phyloP scores from a whole-genome alignment of 2,888 invertebrate species.

The Parasteatoda lunata region DNA sequence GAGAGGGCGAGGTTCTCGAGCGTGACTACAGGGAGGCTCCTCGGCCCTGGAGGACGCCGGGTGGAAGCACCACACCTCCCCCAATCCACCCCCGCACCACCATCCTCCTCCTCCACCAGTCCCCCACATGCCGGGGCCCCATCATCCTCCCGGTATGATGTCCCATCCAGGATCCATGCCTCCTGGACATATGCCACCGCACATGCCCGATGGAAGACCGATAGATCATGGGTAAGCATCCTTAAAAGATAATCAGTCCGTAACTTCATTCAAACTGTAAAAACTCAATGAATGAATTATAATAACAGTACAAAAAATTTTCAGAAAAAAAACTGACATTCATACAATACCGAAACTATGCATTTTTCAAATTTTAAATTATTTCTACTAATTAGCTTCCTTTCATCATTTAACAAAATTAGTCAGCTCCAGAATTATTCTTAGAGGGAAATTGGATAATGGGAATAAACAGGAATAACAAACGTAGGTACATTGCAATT shows the following conservation, averaged over 20 bases:
- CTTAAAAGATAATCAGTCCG: neutral
- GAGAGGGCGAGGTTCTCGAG: constrained; percentile 64
- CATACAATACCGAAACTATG: too few species aligned
- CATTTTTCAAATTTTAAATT: too few species aligned
- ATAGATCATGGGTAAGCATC: constrained; percentile 63
- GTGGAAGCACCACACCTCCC: constrained; percentile 59
- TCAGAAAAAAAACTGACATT: too few species aligned
- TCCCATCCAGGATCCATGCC: constrained; percentile 47
- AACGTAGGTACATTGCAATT: too few species aligned
- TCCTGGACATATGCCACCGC: constrained; percentile 51
- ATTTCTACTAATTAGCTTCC: too few species aligned
- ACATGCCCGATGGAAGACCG: constrained; percentile 64
- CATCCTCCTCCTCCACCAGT: constrained; percentile 42
- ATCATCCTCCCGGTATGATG: constrained; percentile 35
- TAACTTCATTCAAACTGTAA: too few species aligned
- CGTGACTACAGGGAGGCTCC: constrained; percentile 69
- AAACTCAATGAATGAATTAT: too few species aligned
- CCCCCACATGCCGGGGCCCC: constrained; percentile 41
- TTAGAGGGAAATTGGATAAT: too few species aligned
- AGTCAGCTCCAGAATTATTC: too few species aligned
- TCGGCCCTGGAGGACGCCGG: constrained; percentile 69
- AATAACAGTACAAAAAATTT: too few species aligned
- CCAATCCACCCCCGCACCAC: constrained; percentile 46
- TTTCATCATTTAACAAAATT: too few species aligned
- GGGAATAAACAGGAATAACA: too few species aligned